Base-by-base conservation (phyloP, 2,888 invertebrate genomes). In the Autographa pulchrina region DNA sequence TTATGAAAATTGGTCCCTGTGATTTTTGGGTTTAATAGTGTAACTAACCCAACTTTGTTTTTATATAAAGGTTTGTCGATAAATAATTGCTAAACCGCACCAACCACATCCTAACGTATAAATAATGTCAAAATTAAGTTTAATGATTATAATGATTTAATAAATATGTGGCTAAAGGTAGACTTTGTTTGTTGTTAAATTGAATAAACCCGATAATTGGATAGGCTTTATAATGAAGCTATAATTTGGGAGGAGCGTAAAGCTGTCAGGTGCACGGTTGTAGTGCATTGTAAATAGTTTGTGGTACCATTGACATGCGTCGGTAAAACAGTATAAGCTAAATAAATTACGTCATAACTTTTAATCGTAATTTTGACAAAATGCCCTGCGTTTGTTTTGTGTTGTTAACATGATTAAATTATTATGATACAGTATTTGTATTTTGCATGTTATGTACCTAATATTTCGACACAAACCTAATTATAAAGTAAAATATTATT, bases 281-380 rank as follows among this genome's bases (percentile, higher is more conserved):
- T 65, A 59, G 48, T 58, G 48, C 18, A 48, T 14, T 20, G 25
- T 62, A 66, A 67, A 79, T 41, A 80, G 63, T 52, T 79, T 59
- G 62, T 31, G 56, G 60, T 68, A 32, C 14, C 31, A 68, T 75
- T 68, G 71, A 75, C 56, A 32, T n/a, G 48, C 41, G 11, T 16
- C 41, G 18, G 56, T 62, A 25, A 52, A 54, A 65, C 61, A n/a
- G 32, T n/a, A 41, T 41, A 2, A 31, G 48, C 41, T 18, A 38
- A 61, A 65, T 78, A 32, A 78, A 78, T 68, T 59, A 59, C 54
- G 54, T 56, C 25, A 56, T 56, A 25, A 56, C 13, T 56, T 56
- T 56, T 11, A 25, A 20, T 20, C 20, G 20, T 56, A 25, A 11
- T 20, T 25, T n/a, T 56, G 54, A 56, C 54, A 56, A 25, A 20